Evolutionary conservation across 2,113 vertebrate genomes (phyloP).

Genomic region (Serinus canaria): DNA sequence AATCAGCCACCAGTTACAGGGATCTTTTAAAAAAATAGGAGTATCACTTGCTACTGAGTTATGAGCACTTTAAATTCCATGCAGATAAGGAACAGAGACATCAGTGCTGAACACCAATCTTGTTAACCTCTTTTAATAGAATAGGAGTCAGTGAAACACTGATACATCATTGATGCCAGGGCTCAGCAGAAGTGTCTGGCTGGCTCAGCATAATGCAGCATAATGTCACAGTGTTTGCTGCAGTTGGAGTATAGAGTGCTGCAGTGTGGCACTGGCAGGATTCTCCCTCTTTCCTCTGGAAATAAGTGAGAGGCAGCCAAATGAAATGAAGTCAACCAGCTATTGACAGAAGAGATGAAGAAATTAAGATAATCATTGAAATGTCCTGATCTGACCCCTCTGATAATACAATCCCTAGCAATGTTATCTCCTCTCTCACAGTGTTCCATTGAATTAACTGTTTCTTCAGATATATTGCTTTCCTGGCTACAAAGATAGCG

Average conservation of each 20-base stretch:
- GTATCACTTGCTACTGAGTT: neutral
- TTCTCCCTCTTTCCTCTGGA: neutral
- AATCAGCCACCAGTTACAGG: neutral
- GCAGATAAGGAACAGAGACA: neutral
- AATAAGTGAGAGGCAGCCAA: conserved; percentile 14
- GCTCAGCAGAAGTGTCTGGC: conserved; percentile 3
- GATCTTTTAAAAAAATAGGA: neutral
- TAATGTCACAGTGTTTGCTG: neutral
- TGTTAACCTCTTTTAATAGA: neutral
- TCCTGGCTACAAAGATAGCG: neutral
- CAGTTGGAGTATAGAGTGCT: neutral
- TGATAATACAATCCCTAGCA: neutral
- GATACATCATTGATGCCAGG: neutral
- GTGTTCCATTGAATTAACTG: neutral
- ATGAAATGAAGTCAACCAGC: neutral
- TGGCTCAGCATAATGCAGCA: neutral
- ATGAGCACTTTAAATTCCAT: neutral
- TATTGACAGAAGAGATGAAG: conserved; percentile 7
- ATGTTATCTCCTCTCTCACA: neutral
- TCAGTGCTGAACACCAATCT: neutral
- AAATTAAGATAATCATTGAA: conserved; percentile 10
- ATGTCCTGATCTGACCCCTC: neutral
- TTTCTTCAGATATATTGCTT: conserved; percentile 1
- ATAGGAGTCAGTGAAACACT: neutral
- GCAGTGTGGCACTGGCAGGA: neutral